phyloP scores from a whole-genome alignment of 2,113 vertebrate genomes.

The Capricornis sumatraensis region DNA sequence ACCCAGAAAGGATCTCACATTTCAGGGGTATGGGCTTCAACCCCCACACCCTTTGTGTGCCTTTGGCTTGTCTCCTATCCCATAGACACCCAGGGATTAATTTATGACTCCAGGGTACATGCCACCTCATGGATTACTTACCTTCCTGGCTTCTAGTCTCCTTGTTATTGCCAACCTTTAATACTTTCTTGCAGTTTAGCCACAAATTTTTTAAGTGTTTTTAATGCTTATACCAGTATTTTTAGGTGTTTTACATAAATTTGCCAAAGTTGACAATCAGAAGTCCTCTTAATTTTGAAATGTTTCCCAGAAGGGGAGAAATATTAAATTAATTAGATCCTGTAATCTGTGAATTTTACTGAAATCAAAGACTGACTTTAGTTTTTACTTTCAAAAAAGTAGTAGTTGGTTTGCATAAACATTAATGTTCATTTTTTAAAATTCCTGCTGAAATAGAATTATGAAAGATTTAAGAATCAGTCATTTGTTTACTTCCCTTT shows the following conservation, averaged over 20 bases:
- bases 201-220: background rate
- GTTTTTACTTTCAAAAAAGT: background rate
- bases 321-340: background rate
- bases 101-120: background rate
- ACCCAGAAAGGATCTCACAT: background rate
- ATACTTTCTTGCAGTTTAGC: background rate
- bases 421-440: background rate
- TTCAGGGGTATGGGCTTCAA: background rate
- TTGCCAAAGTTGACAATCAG: background rate
- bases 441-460: conserved; percentile 1
- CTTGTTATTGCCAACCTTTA: conserved; percentile 4
- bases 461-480: conserved; percentile 2
- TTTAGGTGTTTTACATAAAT: background rate
- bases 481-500: background rate
- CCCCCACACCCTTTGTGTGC: background rate
- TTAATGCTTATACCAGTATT: background rate
- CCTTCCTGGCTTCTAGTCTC: background rate
- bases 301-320: background rate
- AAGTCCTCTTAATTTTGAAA: conserved; percentile 1
- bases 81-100: background rate
- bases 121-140: background rate
- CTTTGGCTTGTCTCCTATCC: background rate
- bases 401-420: background rate
- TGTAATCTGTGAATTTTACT: background rate
- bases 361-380: background rate